A percentile compares a stretch with the other conserved stretches of the same genome.
Evolutionary conservation across 1,140 invertebrate genomes (phyloP).

Genomic region (Neodiprion lecontei): DNA sequence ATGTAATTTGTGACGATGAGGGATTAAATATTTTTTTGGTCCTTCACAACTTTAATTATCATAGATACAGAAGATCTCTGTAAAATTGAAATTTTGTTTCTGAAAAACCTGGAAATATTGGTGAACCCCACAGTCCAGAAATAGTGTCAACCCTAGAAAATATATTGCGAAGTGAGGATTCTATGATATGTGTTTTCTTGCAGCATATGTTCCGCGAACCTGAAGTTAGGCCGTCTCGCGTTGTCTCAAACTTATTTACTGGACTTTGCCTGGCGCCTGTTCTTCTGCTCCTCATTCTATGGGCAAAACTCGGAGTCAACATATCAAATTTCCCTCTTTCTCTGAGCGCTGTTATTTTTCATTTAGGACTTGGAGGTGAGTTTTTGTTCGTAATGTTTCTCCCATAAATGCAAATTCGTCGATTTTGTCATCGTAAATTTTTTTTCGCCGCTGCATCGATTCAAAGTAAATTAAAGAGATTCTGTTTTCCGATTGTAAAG

Average conservation of each 20-base stretch:
- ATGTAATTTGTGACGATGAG: no score
- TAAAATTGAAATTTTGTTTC: no score
- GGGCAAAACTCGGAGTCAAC: slow-evolving; percentile 90
- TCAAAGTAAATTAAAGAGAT: no score
- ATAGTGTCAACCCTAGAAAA: no score
- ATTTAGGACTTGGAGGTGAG: slow-evolving; percentile 79
- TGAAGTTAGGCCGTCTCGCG: slow-evolving; percentile 86
- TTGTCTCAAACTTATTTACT: slow-evolving; percentile 92
- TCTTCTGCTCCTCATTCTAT: slow-evolving; percentile 83
- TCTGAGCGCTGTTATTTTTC: slow-evolving; percentile 85
- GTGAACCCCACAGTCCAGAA: no score
- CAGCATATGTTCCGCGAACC: slow-evolving; percentile 92
- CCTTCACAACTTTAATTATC: no score
- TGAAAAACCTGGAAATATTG: no score
- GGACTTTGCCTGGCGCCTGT: slow-evolving; percentile 82
- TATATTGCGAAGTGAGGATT: no score
- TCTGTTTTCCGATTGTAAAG: no score
- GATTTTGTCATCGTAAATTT: background rate
- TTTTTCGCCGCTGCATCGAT: no score
- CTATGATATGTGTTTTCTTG: slow-evolving; percentile 39
- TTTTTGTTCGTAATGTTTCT: slow-evolving; percentile 23
- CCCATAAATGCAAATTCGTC: no score
- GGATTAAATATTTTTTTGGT: no score
- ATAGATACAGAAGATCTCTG: background rate
- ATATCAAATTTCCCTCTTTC: slow-evolving; percentile 83